A percentile compares a stretch with the other conserved stretches of the same genome.
Evolutionary conservation across 2,797 vertebrate species (phyloP).

Genomic region (Florisuga fusca): DNA sequence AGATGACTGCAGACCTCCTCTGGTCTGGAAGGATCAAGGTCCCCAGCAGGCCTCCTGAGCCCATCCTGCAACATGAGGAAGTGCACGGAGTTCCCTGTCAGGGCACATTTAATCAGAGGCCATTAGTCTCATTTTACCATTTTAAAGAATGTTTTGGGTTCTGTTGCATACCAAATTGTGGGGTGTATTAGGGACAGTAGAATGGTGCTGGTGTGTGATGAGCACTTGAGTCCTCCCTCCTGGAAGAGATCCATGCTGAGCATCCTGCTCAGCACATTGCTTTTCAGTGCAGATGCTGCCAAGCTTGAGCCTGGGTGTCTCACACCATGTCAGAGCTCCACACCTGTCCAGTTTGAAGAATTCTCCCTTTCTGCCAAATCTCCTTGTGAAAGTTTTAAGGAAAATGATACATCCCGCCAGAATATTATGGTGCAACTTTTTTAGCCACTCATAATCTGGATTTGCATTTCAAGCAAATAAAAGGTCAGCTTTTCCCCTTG

Average conservation of each 20-base stretch:
- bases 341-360: neutral
- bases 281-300: neutral
- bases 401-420: neutral
- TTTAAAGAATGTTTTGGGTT: rapidly evolving
- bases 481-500: neutral
- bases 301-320: neutral
- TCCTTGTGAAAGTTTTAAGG: neutral
- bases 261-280: neutral
- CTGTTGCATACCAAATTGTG: neutral
- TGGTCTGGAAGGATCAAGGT: neutral
- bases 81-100: neutral
- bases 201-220: neutral
- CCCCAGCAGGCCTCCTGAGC: neutral
- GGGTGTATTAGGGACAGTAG: neutral
- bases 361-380: neutral
- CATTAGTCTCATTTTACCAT: neutral
- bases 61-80: neutral
- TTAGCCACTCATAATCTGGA: neutral
- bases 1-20: neutral
- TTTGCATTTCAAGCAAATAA: neutral
- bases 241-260: rapidly evolving
- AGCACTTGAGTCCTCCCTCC: neutral
- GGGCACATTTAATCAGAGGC: neutral
- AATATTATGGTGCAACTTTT: neutral
- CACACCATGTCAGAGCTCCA: neutral